Evolutionary conservation across 1,140 invertebrate genomes (phyloP), one percentile per base, ranked within the genome.

Genomic region (Orius laevigatus): DNA sequence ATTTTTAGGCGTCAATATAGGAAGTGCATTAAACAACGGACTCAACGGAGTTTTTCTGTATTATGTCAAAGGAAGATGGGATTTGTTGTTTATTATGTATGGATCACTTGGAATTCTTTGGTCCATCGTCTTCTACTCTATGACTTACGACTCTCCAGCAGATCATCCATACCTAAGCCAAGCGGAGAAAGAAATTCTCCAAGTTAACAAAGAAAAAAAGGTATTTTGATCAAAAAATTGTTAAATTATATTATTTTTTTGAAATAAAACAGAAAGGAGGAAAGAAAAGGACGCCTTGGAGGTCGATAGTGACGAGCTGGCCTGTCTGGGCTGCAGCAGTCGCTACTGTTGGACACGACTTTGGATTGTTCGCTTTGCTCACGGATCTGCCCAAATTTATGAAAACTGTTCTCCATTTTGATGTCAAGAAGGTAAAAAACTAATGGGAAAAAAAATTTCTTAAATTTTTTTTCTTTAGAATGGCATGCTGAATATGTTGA

Each of bases 321-420:
- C 75, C 81, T 5, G 68, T 84, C 2, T 81, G 76, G 76, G 76
- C 76, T 5, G 55, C 70, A 5, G 62, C 71, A 31, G 65, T 73
- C 16, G 75, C 74, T 31, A 79, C 78, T 59, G 71, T 89, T 57
- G 84, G 85, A 16, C 85, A 92, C 65, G 88, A 93, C 64, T 95
- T 89, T 88, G 87, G 85, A 31, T 87, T 91, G 63, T 94, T 92
- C 60, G 93, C 87, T 18, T 67, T 81, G 52, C 62, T 79, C 11
- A 76, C 73, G 9, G 70, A 75, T 53, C 60, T 82, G 8, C 80
- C 79, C 0, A 76, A 73, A 18, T 82, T 78, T 59, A 71, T 83
- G 66, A 72, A 72, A 43, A 66, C 70, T 56, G 70, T 79, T 12
- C 63, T 83, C 2, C 66, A 75, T 53, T 78, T 76, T 58, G 65